These are phyloP conservation scores for Eupleurogrammus muticus DNA, from an alignment of 2,797 vertebrate species.

Conservation along the genomic window DNA sequence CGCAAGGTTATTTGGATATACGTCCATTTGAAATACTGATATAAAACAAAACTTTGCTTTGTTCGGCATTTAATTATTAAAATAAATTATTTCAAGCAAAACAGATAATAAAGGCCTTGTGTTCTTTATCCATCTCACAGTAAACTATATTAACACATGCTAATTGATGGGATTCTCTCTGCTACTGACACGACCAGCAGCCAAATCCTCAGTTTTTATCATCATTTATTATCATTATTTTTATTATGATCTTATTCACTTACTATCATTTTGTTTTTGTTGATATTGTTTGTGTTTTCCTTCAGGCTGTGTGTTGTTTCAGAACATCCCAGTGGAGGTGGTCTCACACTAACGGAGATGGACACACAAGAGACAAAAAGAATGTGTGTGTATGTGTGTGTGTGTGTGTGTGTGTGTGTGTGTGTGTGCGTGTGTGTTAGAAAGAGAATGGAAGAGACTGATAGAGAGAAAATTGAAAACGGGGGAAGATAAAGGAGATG, in stretches of 20 bases:
- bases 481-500: slow-evolving; percentile 15
- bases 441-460: not conserved
- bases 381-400: slow-evolving; percentile 12
- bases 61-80: not conserved
- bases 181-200: slow-evolving; percentile 45
- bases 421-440: slow-evolving; percentile 2
- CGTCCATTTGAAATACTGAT: slow-evolving; percentile 9
- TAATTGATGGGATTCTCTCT: slow-evolving; percentile 22
- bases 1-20: slow-evolving; percentile 35
- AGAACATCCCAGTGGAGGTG: slow-evolving; percentile 96
- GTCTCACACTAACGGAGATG: slow-evolving; percentile 89
- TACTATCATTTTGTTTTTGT: slow-evolving; percentile 66
- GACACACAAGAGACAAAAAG: slow-evolving; percentile 67
- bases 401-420: not conserved
- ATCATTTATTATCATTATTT: slow-evolving; percentile 59
- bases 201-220: slow-evolving; percentile 33
- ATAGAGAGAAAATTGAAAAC: slow-evolving; percentile 27
- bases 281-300: slow-evolving; percentile 89
- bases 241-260: slow-evolving; percentile 71
- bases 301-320: slow-evolving; percentile 99
- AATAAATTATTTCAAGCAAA: not conserved
- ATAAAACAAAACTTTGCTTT: not conserved
- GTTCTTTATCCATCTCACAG: slow-evolving; percentile 44
- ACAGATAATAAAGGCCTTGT: slow-evolving; percentile 34
- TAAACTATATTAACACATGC: slow-evolving; percentile 31